Evolutionary conservation across 2,888 invertebrate species (phyloP).

Genomic region (Orgyia antiqua): DNA sequence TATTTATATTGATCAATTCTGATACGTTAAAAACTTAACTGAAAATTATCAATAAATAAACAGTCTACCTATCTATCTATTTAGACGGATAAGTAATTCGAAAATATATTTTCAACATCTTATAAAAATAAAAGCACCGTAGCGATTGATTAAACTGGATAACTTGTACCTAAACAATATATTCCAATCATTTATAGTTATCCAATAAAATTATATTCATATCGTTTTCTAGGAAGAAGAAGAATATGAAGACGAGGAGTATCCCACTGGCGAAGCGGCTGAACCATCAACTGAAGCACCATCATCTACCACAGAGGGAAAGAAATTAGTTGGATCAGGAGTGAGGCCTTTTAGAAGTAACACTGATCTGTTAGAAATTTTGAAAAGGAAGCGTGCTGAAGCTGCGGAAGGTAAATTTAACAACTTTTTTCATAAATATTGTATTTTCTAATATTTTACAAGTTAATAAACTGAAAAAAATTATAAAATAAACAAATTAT

Average conservation of each 20-base stretch:
- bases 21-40: too few relatives aligned
- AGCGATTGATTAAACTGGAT: too few relatives aligned
- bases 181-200: background rate
- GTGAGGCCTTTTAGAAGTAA: constrained; percentile 89
- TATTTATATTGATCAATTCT: too few relatives aligned
- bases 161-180: background rate
- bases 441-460: too few relatives aligned
- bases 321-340: constrained; percentile 81
- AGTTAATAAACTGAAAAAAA: too few relatives aligned
- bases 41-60: too few relatives aligned
- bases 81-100: too few relatives aligned
- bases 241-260: constrained; percentile 78
- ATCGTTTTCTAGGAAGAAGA: constrained; percentile 58
- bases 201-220: background rate
- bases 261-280: constrained; percentile 55
- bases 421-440: too few relatives aligned
- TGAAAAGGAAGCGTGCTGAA: constrained; percentile 85
- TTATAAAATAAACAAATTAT: too few relatives aligned
- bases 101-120: too few relatives aligned
- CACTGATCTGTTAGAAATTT: constrained; percentile 84
- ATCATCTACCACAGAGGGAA: constrained; percentile 82
- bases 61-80: too few relatives aligned
- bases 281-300: constrained; percentile 74
- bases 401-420: constrained; percentile 79
- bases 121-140: too few relatives aligned